Evolutionary conservation across 2,888 invertebrate genomes (phyloP).

Genomic region (Andrena haemorrhoa): DNA sequence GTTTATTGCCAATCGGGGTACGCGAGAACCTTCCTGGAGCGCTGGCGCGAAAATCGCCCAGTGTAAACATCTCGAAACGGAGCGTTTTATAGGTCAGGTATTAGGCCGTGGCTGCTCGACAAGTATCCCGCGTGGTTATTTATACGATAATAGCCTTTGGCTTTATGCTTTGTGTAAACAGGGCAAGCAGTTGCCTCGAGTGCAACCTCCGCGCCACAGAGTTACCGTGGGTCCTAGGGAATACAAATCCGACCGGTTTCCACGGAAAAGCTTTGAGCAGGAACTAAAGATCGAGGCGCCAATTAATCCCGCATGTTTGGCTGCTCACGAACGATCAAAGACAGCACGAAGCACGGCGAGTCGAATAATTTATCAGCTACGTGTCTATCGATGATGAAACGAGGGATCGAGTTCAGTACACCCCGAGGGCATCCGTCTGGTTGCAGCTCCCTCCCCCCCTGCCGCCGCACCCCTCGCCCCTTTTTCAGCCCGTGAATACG

Average conservation of each 20-base stretch:
- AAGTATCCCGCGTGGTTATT: conserved; percentile 33
- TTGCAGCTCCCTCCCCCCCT: conserved; percentile 19
- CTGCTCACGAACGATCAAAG: too few relatives aligned
- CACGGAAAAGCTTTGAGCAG: too few relatives aligned
- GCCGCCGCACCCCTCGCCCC: background rate
- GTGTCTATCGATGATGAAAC: conserved; percentile 26
- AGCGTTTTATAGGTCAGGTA: conserved; percentile 59
- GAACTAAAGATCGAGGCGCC: too few relatives aligned
- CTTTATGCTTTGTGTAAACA: conserved; percentile 32
- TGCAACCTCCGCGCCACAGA: background rate
- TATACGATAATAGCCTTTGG: conserved; percentile 38
- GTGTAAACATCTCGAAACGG: conserved; percentile 56
- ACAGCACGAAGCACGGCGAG: background rate
- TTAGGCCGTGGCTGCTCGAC: conserved; percentile 33
- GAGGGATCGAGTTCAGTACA: conserved; percentile 43
- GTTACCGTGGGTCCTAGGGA: background rate
- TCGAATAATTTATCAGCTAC: conserved; percentile 9
- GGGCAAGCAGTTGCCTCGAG: background rate
- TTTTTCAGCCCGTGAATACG: conserved; percentile 23
- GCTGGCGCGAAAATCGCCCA: conserved; percentile 44
- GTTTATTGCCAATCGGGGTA: conserved; percentile 57
- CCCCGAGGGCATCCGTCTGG: conserved; percentile 49
- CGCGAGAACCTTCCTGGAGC: conserved; percentile 23
- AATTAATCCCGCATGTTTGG: too few relatives aligned
- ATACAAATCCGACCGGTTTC: too few relatives aligned